A percentile compares a stretch with the other conserved stretches of the same genome.
phyloP scores from a whole-genome alignment of 2,797 vertebrate genomes.

The Acipenser ruthenus region DNA sequence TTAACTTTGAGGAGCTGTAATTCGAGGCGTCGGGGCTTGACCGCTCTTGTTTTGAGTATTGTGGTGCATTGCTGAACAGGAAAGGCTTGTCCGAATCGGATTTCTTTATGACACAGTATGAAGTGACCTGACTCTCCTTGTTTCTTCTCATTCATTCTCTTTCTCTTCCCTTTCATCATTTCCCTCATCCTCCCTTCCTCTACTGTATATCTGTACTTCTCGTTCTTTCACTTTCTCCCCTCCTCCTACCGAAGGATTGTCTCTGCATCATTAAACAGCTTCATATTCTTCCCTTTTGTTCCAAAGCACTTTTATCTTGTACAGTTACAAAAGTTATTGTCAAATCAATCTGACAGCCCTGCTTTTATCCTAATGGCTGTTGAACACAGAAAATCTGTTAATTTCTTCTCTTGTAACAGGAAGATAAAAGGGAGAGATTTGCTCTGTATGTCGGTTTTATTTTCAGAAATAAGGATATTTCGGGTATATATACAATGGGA shows the following conservation, averaged over 20 bases:
- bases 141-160: no score
- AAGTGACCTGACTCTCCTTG: no score
- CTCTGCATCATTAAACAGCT: slow-evolving; percentile 23
- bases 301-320: slow-evolving; percentile 11
- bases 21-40: no score
- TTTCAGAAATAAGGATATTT: no score
- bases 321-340: neutral
- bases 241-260: neutral
- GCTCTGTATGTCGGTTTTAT: neutral
- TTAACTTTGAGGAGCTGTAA: no score
- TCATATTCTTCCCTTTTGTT: slow-evolving; percentile 18
- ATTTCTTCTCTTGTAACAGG: neutral
- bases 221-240: neutral
- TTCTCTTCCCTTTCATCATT: no score
- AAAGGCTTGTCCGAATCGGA: no score
- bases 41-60: no score
- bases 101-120: no score
- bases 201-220: neutral
- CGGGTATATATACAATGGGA: no score
- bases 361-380: slow-evolving; percentile 16
- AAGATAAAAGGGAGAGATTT: neutral
- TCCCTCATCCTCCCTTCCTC: neutral
- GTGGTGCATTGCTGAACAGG: no score
- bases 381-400: neutral
- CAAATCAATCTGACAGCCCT: slow-evolving; percentile 6